Evolutionary conservation across 2,797 vertebrate species (phyloP).

Genomic region (Catostomus latipinnis): DNA sequence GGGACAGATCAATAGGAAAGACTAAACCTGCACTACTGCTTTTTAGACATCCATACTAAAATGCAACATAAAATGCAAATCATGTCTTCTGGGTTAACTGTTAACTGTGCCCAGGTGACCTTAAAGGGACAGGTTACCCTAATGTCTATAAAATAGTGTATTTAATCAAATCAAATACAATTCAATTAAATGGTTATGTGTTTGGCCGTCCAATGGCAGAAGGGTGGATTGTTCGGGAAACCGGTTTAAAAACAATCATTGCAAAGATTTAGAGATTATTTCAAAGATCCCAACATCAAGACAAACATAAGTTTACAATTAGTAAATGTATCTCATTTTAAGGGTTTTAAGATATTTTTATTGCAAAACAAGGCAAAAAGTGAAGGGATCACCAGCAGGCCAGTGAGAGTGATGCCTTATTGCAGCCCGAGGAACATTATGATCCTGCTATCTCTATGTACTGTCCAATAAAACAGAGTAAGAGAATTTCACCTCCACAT

Average conservation of each 20-base stretch:
- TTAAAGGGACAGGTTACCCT: background rate
- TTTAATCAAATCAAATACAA: too few species aligned
- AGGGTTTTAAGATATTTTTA: too few species aligned
- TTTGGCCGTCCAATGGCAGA: too few species aligned
- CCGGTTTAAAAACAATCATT: background rate
- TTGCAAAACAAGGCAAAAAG: too few species aligned
- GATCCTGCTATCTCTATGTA: conserved; percentile 18
- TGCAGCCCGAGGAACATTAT: conserved; percentile 33
- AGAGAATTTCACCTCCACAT: conserved; percentile 51
- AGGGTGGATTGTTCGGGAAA: too few species aligned
- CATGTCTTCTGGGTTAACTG: background rate
- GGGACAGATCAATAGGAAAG: conserved; percentile 31
- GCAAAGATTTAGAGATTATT: background rate
- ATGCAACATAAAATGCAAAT: background rate
- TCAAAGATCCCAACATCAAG: background rate
- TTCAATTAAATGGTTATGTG: too few species aligned
- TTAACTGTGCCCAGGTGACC: background rate
- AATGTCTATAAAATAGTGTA: too few species aligned
- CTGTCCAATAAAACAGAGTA: conserved; percentile 52
- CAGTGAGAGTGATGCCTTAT: conserved; percentile 20
- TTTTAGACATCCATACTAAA: conserved; percentile 3
- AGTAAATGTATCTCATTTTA: too few species aligned
- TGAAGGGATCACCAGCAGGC: conserved; percentile 18
- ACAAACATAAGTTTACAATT: background rate
- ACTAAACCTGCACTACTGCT: conserved; percentile 35